Conservation (phyloP, 2,888 invertebrate genomes). For the Carabus problematicus region DNA sequence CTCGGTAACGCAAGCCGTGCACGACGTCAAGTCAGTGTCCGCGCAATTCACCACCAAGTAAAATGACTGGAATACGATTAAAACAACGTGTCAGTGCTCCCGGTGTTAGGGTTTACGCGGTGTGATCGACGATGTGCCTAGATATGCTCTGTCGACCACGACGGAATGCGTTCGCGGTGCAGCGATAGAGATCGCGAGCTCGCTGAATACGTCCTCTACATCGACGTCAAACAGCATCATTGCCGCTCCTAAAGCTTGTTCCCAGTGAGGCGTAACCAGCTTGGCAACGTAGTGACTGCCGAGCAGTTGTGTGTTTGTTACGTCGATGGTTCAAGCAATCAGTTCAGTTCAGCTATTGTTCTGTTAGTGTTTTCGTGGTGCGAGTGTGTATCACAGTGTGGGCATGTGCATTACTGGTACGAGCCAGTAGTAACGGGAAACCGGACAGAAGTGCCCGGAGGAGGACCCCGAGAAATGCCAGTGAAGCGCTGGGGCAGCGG, state of each 20-base stretch:
- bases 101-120: slow-evolving; percentile 43
- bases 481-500: slow-evolving; percentile 53
- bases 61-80: slow-evolving; percentile 31
- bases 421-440: slow-evolving; percentile 44
- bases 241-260: slow-evolving; percentile 51
- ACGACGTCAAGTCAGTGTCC: slow-evolving; percentile 42
- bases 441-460: slow-evolving; percentile 37
- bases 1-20: slow-evolving; percentile 40
- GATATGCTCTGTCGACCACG: slow-evolving; percentile 47
- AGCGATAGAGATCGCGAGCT: slow-evolving; percentile 45
- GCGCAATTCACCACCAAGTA: slow-evolving; percentile 40
- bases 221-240: slow-evolving; percentile 51
- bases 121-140: slow-evolving; percentile 47
- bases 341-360: no score
- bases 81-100: neutral
- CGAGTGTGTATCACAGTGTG: slow-evolving; percentile 22
- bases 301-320: slow-evolving; percentile 5
- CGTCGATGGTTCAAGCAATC: neutral
- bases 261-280: slow-evolving; percentile 58
- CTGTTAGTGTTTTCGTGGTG: slow-evolving; percentile 1
- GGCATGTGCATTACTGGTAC: slow-evolving; percentile 31
- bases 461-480: slow-evolving; percentile 48
- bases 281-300: slow-evolving; percentile 46
- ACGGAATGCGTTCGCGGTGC: slow-evolving; percentile 50
- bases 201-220: slow-evolving; percentile 53